These are phyloP conservation scores for Psylliodes chrysocephalus DNA, from an alignment of 2,888 invertebrate species.

Conservation along the genomic window DNA sequence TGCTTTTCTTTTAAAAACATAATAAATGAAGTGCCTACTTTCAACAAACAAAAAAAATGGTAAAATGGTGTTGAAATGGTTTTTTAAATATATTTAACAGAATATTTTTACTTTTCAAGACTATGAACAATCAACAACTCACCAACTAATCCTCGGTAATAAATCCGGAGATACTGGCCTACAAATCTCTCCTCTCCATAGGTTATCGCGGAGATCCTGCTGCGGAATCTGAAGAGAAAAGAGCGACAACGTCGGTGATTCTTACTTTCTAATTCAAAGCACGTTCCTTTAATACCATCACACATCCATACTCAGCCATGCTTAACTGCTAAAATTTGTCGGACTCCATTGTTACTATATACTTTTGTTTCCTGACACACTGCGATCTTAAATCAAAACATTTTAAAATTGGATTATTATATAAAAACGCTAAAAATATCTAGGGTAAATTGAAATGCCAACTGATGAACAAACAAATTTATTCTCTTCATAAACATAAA, in stretches of 20 bases:
- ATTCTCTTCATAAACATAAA: constrained; percentile 39
- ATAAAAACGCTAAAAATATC: too few relatives aligned
- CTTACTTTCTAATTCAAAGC: constrained; percentile 63
- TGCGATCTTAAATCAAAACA: too few relatives aligned
- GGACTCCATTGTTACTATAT: constrained; percentile 52
- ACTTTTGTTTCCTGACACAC: constrained; percentile 51
- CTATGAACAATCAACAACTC: too few relatives aligned
- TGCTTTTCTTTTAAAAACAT: too few relatives aligned
- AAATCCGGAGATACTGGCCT: constrained; percentile 1
- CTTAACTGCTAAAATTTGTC: constrained; percentile 60
- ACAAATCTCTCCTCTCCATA: constrained; percentile 15
- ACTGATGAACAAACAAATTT: constrained; percentile 44
- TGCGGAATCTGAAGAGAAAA: constrained; percentile 45
- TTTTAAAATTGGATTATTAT: too few relatives aligned
- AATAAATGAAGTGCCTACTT: too few relatives aligned
- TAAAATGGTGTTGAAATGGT: too few relatives aligned
- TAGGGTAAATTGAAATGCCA: constrained; percentile 45
- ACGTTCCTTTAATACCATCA: constrained; percentile 63
- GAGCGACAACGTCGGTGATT: constrained; percentile 56
- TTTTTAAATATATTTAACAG: too few relatives aligned
- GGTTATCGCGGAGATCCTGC: constrained; percentile 53
- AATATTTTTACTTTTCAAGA: too few relatives aligned
- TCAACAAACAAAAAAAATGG: too few relatives aligned
- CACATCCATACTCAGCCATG: constrained; percentile 61
- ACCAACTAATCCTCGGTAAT: not conserved